Evolutionary conservation across 2,797 vertebrate species (phyloP), one percentile per base, ranked within the genome.

Genomic region (Phoebastria nigripes): DNA sequence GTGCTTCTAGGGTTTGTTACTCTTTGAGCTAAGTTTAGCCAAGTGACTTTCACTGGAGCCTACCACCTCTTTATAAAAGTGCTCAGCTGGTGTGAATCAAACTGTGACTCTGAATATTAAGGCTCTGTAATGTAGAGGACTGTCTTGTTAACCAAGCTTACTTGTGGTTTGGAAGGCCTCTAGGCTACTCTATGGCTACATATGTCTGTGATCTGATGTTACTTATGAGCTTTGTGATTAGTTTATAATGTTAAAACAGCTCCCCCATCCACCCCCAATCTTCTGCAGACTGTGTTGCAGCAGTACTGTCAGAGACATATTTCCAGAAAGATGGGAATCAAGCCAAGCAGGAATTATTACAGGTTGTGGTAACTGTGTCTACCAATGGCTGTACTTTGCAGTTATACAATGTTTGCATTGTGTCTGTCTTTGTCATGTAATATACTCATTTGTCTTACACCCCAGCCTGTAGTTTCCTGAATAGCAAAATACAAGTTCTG

Each of bases 401-500:
- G 54, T 84, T 91, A 29, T 4, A 88, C 80, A 91, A 3, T 87
- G 63, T 96, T 95, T 93, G 77, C 58, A n/a, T 73, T 94, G 79
- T 94, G 79, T 73, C 46, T 11, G 20, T 63, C 22, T 89, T 66
- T 77, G n/a, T 82, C n/a, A 35, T 67, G 1, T 49, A 25, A 56
- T 1, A 1, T 21, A 24, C 21, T 59, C 49, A 33, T 35, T 87
- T 82, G 52, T 87, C 24, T 91, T 80, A 10, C 6, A 20, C 20
- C 24, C 8, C n/a, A 80, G 52, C 37, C 41, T 85, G 44, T 33
- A 56, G 61, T 77, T 94, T 85, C 61, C 56, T 65, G 79, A 83
- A 52, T 42, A 88, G 54, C 65, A 65, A 88, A 88, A 47, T 14
- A 20, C 15, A 61, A 56, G 54, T 88, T 93, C 52, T 86, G 2